Evolutionary conservation across 2,888 invertebrate genomes (phyloP).

Genomic region (Xestia sexstrigata): DNA sequence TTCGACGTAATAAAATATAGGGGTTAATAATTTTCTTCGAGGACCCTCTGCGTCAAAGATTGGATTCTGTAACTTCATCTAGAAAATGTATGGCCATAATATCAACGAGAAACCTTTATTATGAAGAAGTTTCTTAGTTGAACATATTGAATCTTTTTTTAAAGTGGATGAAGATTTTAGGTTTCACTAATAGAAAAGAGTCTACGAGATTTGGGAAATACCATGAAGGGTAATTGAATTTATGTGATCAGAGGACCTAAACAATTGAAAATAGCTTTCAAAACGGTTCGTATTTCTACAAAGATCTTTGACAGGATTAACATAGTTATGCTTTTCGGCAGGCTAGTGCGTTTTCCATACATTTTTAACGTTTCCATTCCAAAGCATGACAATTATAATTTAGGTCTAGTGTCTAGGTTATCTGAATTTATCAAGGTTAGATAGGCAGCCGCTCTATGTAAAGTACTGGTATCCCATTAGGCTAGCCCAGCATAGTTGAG

Average conservation of each 20-base stretch:
- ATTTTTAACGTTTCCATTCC: too few species aligned
- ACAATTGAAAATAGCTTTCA: too few species aligned
- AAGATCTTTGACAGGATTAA: not conserved
- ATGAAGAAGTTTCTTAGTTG: constrained; percentile 5
- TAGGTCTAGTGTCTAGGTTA: too few species aligned
- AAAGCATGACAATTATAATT: too few species aligned
- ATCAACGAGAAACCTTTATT: constrained; percentile 18
- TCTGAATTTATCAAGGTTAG: not conserved
- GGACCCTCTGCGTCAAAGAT: constrained; percentile 42
- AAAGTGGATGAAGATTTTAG: constrained; percentile 24
- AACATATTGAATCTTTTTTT: constrained; percentile 18
- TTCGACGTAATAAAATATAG: constrained; percentile 39
- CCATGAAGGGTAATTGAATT: not conserved
- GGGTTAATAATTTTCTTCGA: constrained; percentile 43
- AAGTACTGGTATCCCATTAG: not conserved
- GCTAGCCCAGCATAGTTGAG: not conserved
- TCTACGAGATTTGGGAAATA: not conserved
- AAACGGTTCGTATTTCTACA: not conserved
- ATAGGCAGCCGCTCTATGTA: not conserved
- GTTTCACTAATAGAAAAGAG: not conserved
- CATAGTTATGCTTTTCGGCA: not conserved
- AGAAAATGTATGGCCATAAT: constrained; percentile 45
- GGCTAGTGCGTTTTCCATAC: not conserved
- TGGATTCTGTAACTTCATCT: constrained; percentile 57
- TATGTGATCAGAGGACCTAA: not conserved